A percentile compares a stretch with the other conserved stretches of the same genome.
Conservation (phyloP, 2,113 vertebrate species). For the Albula goreensis region DNA sequence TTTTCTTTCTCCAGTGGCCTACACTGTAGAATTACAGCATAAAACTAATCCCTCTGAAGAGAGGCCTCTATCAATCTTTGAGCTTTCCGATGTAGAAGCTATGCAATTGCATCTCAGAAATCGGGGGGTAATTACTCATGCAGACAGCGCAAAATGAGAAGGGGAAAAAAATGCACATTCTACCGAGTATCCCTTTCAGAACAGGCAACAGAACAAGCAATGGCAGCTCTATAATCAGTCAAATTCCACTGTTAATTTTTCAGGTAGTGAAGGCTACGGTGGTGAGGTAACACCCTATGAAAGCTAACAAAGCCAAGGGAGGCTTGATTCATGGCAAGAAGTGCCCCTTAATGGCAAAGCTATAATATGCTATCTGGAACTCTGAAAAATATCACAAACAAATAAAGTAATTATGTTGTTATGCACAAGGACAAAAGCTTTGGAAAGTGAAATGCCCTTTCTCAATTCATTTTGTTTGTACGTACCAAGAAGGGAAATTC, state of each 20-base stretch:
- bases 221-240: conserved; percentile 90
- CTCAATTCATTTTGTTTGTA: too few relatives aligned
- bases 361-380: conserved; percentile 17
- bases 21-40: conserved; percentile 81
- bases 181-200: conserved; percentile 95
- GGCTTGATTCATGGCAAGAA: conserved; percentile 56
- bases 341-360: conserved; percentile 45
- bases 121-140: conserved; percentile 97
- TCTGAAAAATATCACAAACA: conserved; percentile 19
- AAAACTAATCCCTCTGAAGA: conserved; percentile 79
- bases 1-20: conserved; percentile 81
- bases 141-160: conserved; percentile 90
- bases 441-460: too few relatives aligned
- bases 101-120: conserved; percentile 92
- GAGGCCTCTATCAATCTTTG: conserved; percentile 87
- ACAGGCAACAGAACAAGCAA: conserved; percentile 62
- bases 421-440: background rate
- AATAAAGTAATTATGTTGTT: conserved; percentile 26
- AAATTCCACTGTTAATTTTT: conserved; percentile 89
- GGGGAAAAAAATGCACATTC: conserved; percentile 82
- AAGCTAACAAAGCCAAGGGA: conserved; percentile 79
- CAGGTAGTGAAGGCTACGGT: conserved; percentile 82
- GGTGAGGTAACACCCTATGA: conserved; percentile 73
- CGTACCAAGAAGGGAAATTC: too few relatives aligned
- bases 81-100: conserved; percentile 85